Evolutionary conservation across 2,888 invertebrate genomes (phyloP), one percentile per base, ranked within the genome.

Genomic region (Acanthosepion pharaonis): DNA sequence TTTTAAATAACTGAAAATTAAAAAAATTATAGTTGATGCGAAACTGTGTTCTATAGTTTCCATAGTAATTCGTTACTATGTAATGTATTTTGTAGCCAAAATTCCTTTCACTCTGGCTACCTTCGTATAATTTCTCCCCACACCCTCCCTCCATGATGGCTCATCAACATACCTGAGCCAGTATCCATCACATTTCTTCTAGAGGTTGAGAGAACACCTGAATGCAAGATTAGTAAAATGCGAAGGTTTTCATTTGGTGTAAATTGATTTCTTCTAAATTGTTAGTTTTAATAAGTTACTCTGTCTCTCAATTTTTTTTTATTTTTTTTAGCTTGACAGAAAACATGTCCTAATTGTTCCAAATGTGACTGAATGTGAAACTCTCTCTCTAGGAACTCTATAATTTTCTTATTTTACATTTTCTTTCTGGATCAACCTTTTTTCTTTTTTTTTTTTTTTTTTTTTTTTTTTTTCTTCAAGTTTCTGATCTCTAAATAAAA

Each of bases 41-140:
- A 78, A 78, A 78, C 78, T 78, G 78, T 78, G n/a, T 78, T 78
- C n/a, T 78, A 78, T 78, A 78, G 78, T 78, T 78, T 78, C n/a
- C 78, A 78, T 78, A 78, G 78, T 78, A 78, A 11, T 15, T 78
- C n/a, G 78, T 78, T 78, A 78, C 78, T 78, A 78, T 78, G 78
- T 78, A 78, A 78, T 78, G 78, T 78, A 78, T 78, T 78, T 78
- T 78, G 78, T 78, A 15, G 78, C 78, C 78, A 78, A 33, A 78
- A 23, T 78, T 78, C 33, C n/a, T 15, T 78, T 78, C n/a, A 78
- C n/a, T 78, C 18, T 78, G n/a, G 78, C n/a, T 33, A 78, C n/a
- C 78, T 33, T 59, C 59, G 23, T 59, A 59, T 20, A 23, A 59
- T 78, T 78, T 78, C 78, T 78, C 78, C 78, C 33, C 78, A 78